Percentiles rank a stretch among this genome's conserved stretches.
These are phyloP conservation scores for Corythoichthys intestinalis DNA, from an alignment of 2,113 vertebrate species.

Conservation along the genomic window DNA sequence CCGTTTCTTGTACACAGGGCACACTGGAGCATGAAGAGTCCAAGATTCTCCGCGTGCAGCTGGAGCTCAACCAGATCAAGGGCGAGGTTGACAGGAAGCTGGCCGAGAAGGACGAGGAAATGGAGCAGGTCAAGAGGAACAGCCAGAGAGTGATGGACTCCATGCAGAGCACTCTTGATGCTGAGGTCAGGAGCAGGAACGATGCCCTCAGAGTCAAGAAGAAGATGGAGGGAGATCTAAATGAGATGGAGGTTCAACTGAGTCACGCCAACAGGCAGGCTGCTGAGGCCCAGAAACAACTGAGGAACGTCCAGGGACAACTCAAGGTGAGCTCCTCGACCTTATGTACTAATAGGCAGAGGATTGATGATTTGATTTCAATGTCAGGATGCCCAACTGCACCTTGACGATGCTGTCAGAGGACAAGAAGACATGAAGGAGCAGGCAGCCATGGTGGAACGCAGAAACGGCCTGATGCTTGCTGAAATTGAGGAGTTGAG, in stretches of 20 bases:
- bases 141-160: conserved; percentile 77
- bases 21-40: conserved; percentile 70
- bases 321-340: conserved; percentile 61
- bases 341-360: not conserved
- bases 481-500: conserved; percentile 65
- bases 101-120: conserved; percentile 84
- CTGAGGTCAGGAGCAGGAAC: conserved; percentile 76
- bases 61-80: conserved; percentile 82
- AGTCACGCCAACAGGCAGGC: conserved; percentile 74
- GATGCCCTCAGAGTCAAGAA: conserved; percentile 72
- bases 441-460: conserved; percentile 81
- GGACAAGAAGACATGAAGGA: conserved; percentile 82
- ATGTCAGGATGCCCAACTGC: conserved; percentile 80
- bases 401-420: conserved; percentile 81
- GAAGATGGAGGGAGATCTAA: conserved; percentile 75
- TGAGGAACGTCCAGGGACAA: conserved; percentile 69
- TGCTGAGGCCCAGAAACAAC: conserved; percentile 74
- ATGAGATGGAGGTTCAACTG: conserved; percentile 74
- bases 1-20: conserved; percentile 31
- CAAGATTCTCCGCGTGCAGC: conserved; percentile 72
- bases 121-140: conserved; percentile 82
- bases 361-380: not conserved
- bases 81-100: conserved; percentile 81
- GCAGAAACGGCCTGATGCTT: conserved; percentile 62
- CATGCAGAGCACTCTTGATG: conserved; percentile 80